These are phyloP conservation scores for Hirundichthys speculiger DNA, from an alignment of 2,113 vertebrate genomes.

Conservation along the genomic window DNA sequence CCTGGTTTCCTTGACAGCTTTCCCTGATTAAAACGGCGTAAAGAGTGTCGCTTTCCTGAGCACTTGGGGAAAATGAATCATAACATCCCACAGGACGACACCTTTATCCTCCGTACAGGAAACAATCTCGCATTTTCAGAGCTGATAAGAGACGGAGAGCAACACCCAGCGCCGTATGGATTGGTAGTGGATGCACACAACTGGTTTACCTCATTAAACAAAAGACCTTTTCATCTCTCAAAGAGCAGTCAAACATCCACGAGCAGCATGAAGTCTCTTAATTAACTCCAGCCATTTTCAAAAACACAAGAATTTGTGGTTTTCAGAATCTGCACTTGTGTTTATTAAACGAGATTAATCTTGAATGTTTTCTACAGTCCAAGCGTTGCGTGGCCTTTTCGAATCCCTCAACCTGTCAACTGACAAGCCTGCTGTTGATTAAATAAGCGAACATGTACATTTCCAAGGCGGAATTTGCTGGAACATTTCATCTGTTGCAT, in stretches of 20 bases:
- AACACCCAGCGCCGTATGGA: constrained; percentile 20
- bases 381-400: neutral
- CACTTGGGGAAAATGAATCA: constrained; percentile 46
- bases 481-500: constrained; percentile 9
- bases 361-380: neutral
- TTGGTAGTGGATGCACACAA: constrained; percentile 10
- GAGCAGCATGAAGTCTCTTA: constrained; percentile 29
- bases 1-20: constrained; percentile 26
- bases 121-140: constrained; percentile 52
- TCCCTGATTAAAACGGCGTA: constrained; percentile 48
- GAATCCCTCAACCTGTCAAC: neutral
- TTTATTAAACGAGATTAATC: neutral
- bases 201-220: constrained; percentile 44
- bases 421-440: neutral
- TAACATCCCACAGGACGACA: constrained; percentile 49
- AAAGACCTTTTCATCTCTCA: constrained; percentile 41
- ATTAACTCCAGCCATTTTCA: constrained; percentile 41
- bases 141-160: constrained; percentile 51
- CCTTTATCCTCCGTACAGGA: constrained; percentile 54
- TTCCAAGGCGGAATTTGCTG: constrained; percentile 4
- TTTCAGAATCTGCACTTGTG: neutral
- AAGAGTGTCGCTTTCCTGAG: constrained; percentile 31
- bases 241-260: constrained; percentile 20
- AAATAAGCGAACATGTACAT: constrained; percentile 18
- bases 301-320: neutral